Conservation (phyloP, 2,888 invertebrate genomes). For the Eretmocerus hayati region DNA sequence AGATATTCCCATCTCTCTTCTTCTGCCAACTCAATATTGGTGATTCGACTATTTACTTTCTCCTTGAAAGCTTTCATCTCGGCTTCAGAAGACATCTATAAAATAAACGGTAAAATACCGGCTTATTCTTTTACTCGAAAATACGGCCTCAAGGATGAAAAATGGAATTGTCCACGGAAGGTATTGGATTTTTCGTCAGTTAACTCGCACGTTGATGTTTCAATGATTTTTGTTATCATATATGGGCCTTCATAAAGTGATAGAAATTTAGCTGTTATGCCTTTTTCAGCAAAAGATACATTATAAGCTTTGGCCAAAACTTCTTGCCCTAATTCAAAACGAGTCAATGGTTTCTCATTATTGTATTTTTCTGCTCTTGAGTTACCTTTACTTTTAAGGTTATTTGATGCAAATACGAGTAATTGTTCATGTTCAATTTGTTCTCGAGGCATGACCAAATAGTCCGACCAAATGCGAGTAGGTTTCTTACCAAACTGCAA, state of each 20-base stretch:
- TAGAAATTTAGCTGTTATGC: neutral
- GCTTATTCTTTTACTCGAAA: too few species aligned
- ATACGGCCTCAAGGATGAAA: too few species aligned
- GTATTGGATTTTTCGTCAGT: too few species aligned
- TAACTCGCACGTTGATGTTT: too few species aligned
- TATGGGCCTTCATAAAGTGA: neutral
- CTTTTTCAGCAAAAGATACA: neutral
- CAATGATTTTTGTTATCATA: neutral
- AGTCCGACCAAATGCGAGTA: neutral
- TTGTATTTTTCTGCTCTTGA: neutral
- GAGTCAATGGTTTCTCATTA: neutral
- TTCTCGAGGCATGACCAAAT: neutral
- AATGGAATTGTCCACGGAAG: too few species aligned
- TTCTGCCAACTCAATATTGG: too few species aligned
- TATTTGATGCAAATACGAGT: neutral
- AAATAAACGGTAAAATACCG: too few species aligned
- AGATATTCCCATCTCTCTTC: too few species aligned
- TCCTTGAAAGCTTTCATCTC: too few species aligned
- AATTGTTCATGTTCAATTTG: neutral
- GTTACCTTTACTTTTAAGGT: neutral
- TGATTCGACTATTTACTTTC: too few species aligned
- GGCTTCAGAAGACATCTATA: too few species aligned
- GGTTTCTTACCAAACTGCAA: neutral
- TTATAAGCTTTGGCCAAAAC: too few species aligned
- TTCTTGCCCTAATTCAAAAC: neutral